A percentile compares a stretch with the other conserved stretches of the same genome.
Evolutionary conservation across 2,113 vertebrate species (phyloP).

Genomic region (Cairina moschata): DNA sequence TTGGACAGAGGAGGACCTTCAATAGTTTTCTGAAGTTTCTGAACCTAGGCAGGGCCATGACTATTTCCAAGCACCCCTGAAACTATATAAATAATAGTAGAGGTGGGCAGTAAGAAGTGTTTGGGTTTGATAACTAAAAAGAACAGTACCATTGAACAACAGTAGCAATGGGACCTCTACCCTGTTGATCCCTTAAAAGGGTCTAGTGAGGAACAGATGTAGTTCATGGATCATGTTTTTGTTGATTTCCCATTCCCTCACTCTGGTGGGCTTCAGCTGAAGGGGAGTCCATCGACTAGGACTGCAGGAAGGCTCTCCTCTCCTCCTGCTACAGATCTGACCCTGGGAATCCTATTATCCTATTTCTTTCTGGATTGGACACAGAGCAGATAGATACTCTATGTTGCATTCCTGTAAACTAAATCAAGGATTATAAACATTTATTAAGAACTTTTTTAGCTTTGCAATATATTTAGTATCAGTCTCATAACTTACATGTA

Average conservation of each 20-base stretch:
- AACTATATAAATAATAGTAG: background rate
- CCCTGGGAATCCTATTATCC: background rate
- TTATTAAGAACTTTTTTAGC: background rate
- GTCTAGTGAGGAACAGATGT: background rate
- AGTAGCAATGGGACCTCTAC: background rate
- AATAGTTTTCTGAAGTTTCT: background rate
- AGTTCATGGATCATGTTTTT: background rate
- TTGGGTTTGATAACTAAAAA: background rate
- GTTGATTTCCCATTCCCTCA: background rate
- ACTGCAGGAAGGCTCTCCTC: background rate
- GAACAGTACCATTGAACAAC: background rate
- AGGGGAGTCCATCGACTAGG: rapidly evolving
- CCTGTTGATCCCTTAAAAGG: background rate
- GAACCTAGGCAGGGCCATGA: rapidly evolving
- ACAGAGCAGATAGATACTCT: background rate
- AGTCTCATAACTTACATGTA: background rate
- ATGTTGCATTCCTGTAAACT: background rate
- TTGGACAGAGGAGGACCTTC: background rate
- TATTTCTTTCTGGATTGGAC: background rate
- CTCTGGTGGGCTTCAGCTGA: background rate
- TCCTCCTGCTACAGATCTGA: background rate
- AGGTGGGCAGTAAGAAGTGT: background rate
- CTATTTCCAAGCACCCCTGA: background rate
- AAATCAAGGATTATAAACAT: background rate
- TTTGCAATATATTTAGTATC: background rate